Conservation (phyloP, 2,113 vertebrate genomes). For the Chaetops frenatus region DNA sequence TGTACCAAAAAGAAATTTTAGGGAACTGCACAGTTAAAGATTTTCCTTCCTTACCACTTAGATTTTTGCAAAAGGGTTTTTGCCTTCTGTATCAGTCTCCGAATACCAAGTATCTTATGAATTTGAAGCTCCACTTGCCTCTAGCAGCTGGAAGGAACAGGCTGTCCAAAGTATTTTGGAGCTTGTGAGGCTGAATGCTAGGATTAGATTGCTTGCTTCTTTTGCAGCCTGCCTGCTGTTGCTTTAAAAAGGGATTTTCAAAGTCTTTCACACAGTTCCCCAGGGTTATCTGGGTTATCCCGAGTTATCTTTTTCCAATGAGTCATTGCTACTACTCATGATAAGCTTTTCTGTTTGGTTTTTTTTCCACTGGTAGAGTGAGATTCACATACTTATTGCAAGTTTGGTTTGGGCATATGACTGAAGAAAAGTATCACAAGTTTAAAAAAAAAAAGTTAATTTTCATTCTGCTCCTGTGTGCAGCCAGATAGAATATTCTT, state of each 20-base stretch:
- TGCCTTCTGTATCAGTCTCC: not conserved
- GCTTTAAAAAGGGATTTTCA: constrained; percentile 14
- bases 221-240: constrained; percentile 27
- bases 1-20: not conserved
- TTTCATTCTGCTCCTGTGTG: not conserved
- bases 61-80: not conserved
- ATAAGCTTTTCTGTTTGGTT: not conserved
- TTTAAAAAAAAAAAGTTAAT: not conserved
- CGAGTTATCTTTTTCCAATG: constrained; percentile 15
- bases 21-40: not conserved
- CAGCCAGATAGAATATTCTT: constrained; percentile 11
- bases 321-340: constrained; percentile 12
- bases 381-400: not conserved
- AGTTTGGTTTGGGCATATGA: not conserved
- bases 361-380: not conserved
- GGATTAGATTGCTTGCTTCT: not conserved
- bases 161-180: constrained; percentile 22
- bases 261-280: constrained; percentile 9
- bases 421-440: not conserved
- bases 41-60: not conserved
- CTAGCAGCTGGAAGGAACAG: constrained; percentile 19
- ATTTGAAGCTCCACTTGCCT: not conserved
- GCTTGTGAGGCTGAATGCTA: not conserved
- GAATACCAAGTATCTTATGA: not conserved
- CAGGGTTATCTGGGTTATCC: constrained; percentile 30